These are phyloP conservation scores for Piscicola geometra DNA, from an alignment of 2,888 invertebrate genomes.

Conservation along the genomic window DNA sequence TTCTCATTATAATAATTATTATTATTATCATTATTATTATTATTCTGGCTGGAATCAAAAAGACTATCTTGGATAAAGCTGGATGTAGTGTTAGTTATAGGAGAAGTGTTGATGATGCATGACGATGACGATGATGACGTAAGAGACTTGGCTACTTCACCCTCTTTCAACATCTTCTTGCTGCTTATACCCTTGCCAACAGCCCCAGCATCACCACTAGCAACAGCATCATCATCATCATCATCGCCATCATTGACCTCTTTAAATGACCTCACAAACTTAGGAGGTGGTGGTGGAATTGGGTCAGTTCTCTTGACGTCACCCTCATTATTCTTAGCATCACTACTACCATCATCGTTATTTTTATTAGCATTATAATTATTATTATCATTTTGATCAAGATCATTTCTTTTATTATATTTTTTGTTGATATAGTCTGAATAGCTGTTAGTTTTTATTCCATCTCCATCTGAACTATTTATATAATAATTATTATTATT, in stretches of 20 bases:
- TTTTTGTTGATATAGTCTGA: not conserved
- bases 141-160: too few species aligned
- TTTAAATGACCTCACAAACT: conserved; percentile 31
- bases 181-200: not conserved
- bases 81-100: too few species aligned
- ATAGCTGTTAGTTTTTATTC: too few species aligned
- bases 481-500: not conserved
- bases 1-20: too few species aligned
- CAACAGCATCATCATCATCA: not conserved
- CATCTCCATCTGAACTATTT: not conserved
- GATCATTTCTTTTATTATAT: not conserved
- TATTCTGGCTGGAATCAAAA: too few species aligned
- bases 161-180: too few species aligned
- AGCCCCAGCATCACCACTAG: not conserved
- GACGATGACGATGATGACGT: too few species aligned
- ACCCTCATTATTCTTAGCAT: not conserved
- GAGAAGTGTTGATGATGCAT: too few species aligned
- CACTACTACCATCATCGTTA: not conserved
- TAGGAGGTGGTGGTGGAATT: conserved; percentile 28
- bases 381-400: not conserved
- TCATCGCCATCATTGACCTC: conserved; percentile 16
- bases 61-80: too few species aligned
- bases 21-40: too few species aligned
- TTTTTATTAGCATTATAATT: not conserved
- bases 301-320: not conserved